Evolutionary conservation across 2,888 invertebrate genomes (phyloP), one percentile per base, ranked within the genome.

Genomic region (Crocallis elinguaria): DNA sequence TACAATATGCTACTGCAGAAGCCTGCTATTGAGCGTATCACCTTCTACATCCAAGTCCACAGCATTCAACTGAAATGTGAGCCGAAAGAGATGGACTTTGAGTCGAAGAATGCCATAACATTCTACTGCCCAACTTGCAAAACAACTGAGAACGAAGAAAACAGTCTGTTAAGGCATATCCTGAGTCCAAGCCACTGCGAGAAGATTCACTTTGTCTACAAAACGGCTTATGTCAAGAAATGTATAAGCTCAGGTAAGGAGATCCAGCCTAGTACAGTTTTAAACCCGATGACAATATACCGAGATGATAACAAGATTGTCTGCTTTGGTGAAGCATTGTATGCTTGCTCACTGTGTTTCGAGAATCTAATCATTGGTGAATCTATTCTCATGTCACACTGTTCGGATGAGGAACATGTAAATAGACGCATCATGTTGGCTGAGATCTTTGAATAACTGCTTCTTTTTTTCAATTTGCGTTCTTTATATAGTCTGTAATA

Each of bases 241-340:
- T 91, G 91, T 69, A 75, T 91, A 0, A 57, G 78, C 0, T 57
- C 74, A 0, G 86, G 87, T 0, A 86, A 84, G 39, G 90, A 91
- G 48, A 91, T 91, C 0, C 84, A 86, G 50, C 91, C 91, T 0
- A 91, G 91, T 45, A 89, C 91, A 0, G 80, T 91, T 0, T 58
- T 91, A 1, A 91, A 91, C 42, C 79, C 91, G 0, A 91, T 91
- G 91, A 87, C 54, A n/a, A 79, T 88, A 83, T 91, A 91, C 30
- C 57, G 91, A 0, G 91, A 91, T 78, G 82, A 82, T 1, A 91
- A 91, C 58, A 91, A 91, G 61, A 88, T 91, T 25, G 90, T 91
- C 0, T 91, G 91, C 48, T 91, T 91, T 1, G 91, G 91, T 0
- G 89, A 91, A 64, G 86, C 86, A 0, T 59, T 82, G 60, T 91